Conservation (phyloP, 37 sponge, comb jelly and placozoan species). For the Dysidea cf. avara region DNA sequence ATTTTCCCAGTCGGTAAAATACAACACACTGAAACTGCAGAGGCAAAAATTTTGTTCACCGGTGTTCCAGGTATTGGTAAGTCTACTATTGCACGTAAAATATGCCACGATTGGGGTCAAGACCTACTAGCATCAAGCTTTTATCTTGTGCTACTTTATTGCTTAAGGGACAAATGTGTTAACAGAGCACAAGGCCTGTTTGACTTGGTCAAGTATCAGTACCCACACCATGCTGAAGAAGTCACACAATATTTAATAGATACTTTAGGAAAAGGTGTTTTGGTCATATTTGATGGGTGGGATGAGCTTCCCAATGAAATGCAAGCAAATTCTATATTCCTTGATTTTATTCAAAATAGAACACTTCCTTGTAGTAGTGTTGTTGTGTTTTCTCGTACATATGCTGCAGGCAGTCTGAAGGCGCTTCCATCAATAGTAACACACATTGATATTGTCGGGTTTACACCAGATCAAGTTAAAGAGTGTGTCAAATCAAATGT, state of each 20-base stretch:
- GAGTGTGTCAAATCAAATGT: background rate
- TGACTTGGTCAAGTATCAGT: background rate
- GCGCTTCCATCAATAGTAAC: background rate
- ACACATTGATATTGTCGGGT: constrained; percentile 6
- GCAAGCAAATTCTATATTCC: background rate
- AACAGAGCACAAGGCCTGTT: background rate
- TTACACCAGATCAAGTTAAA: background rate
- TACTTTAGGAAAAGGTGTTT: background rate
- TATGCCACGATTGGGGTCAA: background rate
- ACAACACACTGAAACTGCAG: too few species aligned
- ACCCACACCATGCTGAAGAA: background rate
- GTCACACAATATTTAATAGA: background rate
- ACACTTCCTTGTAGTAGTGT: background rate
- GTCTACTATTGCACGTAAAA: background rate
- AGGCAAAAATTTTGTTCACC: background rate
- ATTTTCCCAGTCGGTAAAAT: too few species aligned
- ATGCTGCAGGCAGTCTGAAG: background rate
- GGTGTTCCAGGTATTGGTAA: constrained; percentile 17
- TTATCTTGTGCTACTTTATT: background rate
- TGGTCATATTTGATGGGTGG: constrained; percentile 11
- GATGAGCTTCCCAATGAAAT: background rate
- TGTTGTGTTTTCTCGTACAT: constrained; percentile 4
- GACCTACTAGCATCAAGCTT: background rate
- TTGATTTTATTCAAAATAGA: background rate
- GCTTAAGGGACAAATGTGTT: background rate